Percentiles rank a stretch among this genome's conserved stretches.
Evolutionary conservation across 2,797 vertebrate genomes (phyloP).

Genomic region (Acrossocheilus fasciatus): DNA sequence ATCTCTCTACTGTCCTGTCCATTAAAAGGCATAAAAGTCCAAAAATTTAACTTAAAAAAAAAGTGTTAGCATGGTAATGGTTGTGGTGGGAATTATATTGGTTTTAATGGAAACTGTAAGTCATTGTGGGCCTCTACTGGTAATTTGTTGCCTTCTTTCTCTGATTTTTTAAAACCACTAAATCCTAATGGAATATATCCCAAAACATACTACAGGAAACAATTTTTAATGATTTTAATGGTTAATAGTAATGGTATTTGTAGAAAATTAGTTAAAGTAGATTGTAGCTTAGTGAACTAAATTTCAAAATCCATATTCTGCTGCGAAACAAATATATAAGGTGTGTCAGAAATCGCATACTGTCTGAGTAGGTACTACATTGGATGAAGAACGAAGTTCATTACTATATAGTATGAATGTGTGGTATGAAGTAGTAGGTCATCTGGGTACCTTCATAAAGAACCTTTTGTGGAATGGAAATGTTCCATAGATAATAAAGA

Average conservation of each 20-base stretch:
- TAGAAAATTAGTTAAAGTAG: not conserved
- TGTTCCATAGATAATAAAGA: not conserved
- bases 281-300: not conserved
- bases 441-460: not conserved
- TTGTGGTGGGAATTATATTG: not conserved
- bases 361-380: not conserved
- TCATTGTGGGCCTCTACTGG: not conserved
- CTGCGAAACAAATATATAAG: not conserved
- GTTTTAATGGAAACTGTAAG: not conserved
- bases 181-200: not conserved
- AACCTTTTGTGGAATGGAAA: not conserved
- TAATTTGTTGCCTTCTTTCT: not conserved
- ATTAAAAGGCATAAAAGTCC: too few relatives aligned
- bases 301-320: not conserved
- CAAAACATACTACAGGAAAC: not conserved
- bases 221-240: not conserved
- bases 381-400: not conserved
- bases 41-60: too few relatives aligned
- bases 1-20: too few relatives aligned
- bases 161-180: not conserved
- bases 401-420: not conserved
- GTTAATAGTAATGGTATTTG: not conserved
- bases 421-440: not conserved
- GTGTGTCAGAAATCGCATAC: too few relatives aligned
- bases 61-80: not conserved